phyloP scores from a whole-genome alignment of 1,140 invertebrate species.

The Globodera ellingtonae region DNA sequence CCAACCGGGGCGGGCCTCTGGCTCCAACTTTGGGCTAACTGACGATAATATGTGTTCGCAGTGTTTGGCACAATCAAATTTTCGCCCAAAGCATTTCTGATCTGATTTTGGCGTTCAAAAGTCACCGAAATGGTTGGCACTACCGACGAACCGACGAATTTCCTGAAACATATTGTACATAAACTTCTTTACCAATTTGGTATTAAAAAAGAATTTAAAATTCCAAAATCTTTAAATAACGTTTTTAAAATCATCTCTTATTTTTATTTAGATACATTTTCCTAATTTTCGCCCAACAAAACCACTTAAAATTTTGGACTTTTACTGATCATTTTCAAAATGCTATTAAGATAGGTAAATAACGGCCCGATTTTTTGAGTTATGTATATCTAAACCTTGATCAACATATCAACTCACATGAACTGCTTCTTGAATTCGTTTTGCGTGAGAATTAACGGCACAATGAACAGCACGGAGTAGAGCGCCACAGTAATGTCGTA shows the following conservation, averaged over 20 bases:
- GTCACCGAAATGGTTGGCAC: not conserved
- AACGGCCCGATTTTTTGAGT: not conserved
- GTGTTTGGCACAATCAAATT: not conserved
- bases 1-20: not conserved
- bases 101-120: not conserved
- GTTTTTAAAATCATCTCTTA: not conserved
- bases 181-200: not conserved
- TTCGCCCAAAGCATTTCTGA: slow-evolving; percentile 2
- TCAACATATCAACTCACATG: not conserved
- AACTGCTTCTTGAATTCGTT: not conserved
- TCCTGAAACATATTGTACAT: not conserved
- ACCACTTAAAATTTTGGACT: not conserved
- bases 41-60: not conserved
- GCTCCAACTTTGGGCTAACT: slow-evolving; percentile 4
- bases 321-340: not conserved
- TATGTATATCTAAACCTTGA: not conserved
- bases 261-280: too few species aligned
- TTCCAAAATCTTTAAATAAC: not conserved
- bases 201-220: not conserved
- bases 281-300: not conserved
- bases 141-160: not conserved
- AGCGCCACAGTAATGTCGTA: slow-evolving; percentile 5
- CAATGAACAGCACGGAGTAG: slow-evolving; percentile 6
- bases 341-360: not conserved
- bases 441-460: slow-evolving; percentile 6